Evolutionary conservation across 2,113 vertebrate species (phyloP), one percentile per base, ranked within the genome.

Genomic region (Barnardius zonarius): DNA sequence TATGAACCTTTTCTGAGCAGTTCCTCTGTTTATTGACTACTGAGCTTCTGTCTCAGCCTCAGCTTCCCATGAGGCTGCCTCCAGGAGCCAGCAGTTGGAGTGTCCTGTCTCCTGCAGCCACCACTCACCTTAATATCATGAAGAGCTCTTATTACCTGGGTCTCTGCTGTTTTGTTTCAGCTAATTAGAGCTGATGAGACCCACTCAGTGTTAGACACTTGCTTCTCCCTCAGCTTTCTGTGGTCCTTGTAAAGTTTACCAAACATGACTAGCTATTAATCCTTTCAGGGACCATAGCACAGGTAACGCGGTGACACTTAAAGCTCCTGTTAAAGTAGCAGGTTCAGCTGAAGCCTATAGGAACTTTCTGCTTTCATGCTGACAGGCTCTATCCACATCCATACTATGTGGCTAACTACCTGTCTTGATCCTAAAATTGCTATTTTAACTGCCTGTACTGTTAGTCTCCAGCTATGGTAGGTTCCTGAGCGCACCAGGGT

Each of bases 171-270:
- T 18, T 94, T 83, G 35, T 85, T 84, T 74, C 63, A 94, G 66
- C 76, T 92, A 89, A 92, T 96, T 88, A 95, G 83, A 59, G 62
- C 35, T 89, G 74, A 88, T 92, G 49, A 93, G 77, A 55, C 79
- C 72, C 73, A 46, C 43, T 94, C 13, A 16, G 73, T 72, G 62
- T 46, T 30, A 88, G 86, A n/a, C 62, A 84, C 73, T 33, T 83
- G 80, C 41, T 66, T 51, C 27, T 76, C 54, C 86, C 69, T 62
- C 62, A 52, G 82, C 64, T 88, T 88, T 69, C 69, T n/a, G 35
- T 61, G 46, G 76, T 90, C 83, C 63, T 75, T 91, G 27, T 88
- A 75, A 92, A 95, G 81, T 63, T 78, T 92, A 84, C 88, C 62
- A 72, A 89, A 66, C 8, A 7, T 80, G 64, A 66, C 52, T 94